Conservation (phyloP, 2,113 vertebrate species). For the Telmatochromis brachygnathus region DNA sequence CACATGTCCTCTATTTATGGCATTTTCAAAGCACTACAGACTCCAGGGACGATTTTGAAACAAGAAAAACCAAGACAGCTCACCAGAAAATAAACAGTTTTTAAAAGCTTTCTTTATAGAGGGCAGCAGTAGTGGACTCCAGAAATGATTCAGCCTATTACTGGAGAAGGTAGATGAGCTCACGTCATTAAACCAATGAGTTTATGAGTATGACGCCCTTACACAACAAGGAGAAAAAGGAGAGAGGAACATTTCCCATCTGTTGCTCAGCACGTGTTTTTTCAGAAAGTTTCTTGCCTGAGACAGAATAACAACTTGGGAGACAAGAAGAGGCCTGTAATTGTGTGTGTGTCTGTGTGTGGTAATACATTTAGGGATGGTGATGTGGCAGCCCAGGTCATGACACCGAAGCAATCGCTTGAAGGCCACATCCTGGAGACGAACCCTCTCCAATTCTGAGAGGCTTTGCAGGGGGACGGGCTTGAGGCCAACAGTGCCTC, state of each 20-base stretch:
- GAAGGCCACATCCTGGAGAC: slow-evolving; percentile 93
- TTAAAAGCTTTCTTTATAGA: not conserved
- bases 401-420: slow-evolving; percentile 86
- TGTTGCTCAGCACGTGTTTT: not conserved
- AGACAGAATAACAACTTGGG: not conserved
- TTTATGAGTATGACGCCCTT: not conserved
- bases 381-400: slow-evolving; percentile 91
- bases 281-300: not conserved
- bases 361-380: slow-evolving; percentile 89
- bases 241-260: not conserved
- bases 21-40: not conserved
- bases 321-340: not conserved
- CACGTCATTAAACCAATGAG: not conserved
- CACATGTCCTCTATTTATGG: not conserved
- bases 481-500: slow-evolving; percentile 83
- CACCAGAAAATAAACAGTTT: not conserved
- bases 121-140: not conserved
- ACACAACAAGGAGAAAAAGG: not conserved
- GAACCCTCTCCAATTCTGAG: slow-evolving; percentile 89
- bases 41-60: not conserved
- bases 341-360: not conserved
- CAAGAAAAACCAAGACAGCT: not conserved
- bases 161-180: not conserved
- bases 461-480: slow-evolving; percentile 91
- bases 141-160: not conserved